Conservation (phyloP, 2,113 vertebrate genomes). For the Clarias gariepinus region DNA sequence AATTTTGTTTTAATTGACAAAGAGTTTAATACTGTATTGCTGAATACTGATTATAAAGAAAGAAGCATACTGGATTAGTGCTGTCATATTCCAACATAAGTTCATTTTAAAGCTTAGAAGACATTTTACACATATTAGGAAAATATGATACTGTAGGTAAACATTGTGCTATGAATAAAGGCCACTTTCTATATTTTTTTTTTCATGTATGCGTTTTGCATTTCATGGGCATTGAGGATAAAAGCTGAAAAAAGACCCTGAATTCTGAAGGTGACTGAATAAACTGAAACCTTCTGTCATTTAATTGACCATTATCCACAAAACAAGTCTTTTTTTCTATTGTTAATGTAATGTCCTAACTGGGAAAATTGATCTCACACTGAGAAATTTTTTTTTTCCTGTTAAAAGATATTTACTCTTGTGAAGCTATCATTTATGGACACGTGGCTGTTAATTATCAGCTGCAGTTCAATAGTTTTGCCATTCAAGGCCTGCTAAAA, state of each 20-base stretch:
- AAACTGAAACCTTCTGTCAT: not conserved
- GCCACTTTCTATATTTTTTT: too few relatives aligned
- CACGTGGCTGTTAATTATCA: not conserved
- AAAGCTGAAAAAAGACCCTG: not conserved
- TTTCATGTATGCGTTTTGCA: not conserved
- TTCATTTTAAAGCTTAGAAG: not conserved
- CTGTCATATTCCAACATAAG: too few relatives aligned
- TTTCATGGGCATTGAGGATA: not conserved
- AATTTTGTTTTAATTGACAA: not conserved
- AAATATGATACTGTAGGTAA: not conserved
- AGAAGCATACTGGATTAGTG: too few relatives aligned
- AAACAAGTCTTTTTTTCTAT: not conserved
- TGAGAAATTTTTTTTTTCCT: not conserved
- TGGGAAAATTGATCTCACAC: not conserved
- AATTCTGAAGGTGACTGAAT: not conserved
- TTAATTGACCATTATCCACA: not conserved
- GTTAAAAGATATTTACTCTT: not conserved
- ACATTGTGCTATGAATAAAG: not conserved
- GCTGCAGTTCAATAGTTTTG: not conserved
- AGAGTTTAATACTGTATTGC: not conserved
- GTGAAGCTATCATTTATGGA: not conserved
- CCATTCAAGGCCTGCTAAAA: not conserved
- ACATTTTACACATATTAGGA: not conserved
- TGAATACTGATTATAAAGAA: not conserved
- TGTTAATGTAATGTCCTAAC: not conserved